These are phyloP conservation scores for Hystrix cristata DNA, from an alignment of 2,113 vertebrate genomes.

Conservation along the genomic window DNA sequence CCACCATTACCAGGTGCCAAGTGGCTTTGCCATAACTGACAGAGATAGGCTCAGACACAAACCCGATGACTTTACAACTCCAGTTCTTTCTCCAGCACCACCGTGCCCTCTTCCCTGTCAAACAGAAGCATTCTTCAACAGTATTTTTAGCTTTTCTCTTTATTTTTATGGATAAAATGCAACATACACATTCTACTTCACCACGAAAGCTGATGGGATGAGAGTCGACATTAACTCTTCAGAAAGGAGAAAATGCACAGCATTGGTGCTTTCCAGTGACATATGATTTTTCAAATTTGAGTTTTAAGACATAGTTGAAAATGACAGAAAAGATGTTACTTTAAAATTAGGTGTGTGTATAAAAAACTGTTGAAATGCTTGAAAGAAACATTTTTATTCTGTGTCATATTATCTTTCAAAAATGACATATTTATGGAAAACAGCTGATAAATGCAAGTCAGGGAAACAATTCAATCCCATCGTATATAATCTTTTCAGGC, in stretches of 20 bases:
- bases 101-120: background rate
- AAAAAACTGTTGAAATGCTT: background rate
- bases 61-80: background rate
- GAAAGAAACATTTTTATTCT: background rate
- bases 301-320: conserved; percentile 73
- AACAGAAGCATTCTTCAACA: background rate
- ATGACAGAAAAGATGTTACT: conserved; percentile 12
- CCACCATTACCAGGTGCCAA: background rate
- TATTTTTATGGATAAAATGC: conserved; percentile 86
- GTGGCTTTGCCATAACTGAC: background rate
- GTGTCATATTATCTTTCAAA: conserved; percentile 58
- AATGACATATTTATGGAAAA: conserved; percentile 63
- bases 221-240: conserved; percentile 60
- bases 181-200: conserved; percentile 77
- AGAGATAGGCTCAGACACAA: background rate
- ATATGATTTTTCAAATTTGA: conserved; percentile 68
- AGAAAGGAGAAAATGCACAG: conserved; percentile 65
- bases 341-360: conserved; percentile 36
- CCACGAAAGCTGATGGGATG: conserved; percentile 63
- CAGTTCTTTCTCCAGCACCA: background rate
- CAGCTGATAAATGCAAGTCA: conserved; percentile 40
- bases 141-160: conserved; percentile 71
- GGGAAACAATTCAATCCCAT: conserved; percentile 8
- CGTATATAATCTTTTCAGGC: background rate
- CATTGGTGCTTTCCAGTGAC: conserved; percentile 70